phyloP scores from a whole-genome alignment of 1,140 invertebrate genomes.

The Penaeus vannamei region DNA sequence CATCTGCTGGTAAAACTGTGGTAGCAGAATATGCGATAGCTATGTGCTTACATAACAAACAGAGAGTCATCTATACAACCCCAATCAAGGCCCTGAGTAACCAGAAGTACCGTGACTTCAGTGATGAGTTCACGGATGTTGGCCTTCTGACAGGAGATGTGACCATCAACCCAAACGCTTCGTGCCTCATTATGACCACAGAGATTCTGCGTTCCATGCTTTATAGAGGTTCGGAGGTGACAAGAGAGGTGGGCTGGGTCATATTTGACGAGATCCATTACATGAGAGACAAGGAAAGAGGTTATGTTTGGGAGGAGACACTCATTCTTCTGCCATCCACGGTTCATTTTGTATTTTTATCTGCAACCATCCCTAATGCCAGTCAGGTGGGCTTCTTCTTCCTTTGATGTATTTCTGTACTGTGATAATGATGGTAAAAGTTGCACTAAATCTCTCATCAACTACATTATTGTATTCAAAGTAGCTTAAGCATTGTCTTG shows the following conservation, averaged over 20 bases:
- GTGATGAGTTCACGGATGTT: slow-evolving; percentile 98
- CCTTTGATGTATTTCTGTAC: too few relatives aligned
- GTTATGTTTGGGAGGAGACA: slow-evolving; percentile 99
- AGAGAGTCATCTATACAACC: slow-evolving; percentile 98
- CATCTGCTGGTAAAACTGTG: slow-evolving; percentile 99
- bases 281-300: slow-evolving; percentile 99
- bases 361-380: slow-evolving; percentile 99
- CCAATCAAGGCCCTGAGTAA: slow-evolving; percentile 99
- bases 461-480: background rate
- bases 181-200: slow-evolving; percentile 99
- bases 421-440: background rate
- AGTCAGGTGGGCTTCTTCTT: slow-evolving; percentile 75
- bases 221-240: slow-evolving; percentile 97
- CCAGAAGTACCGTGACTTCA: slow-evolving; percentile 99
- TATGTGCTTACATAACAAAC: slow-evolving; percentile 80
- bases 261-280: slow-evolving; percentile 99
- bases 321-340: slow-evolving; percentile 97
- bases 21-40: slow-evolving; percentile 93
- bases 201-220: slow-evolving; percentile 99
- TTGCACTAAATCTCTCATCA: background rate
- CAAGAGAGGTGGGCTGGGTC: slow-evolving; percentile 99
- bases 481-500: background rate
- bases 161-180: slow-evolving; percentile 98
- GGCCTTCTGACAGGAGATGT: slow-evolving; percentile 99
- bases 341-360: slow-evolving; percentile 98